Conservation (phyloP, 2,888 invertebrate genomes). For the Cataglyphis albicans region DNA sequence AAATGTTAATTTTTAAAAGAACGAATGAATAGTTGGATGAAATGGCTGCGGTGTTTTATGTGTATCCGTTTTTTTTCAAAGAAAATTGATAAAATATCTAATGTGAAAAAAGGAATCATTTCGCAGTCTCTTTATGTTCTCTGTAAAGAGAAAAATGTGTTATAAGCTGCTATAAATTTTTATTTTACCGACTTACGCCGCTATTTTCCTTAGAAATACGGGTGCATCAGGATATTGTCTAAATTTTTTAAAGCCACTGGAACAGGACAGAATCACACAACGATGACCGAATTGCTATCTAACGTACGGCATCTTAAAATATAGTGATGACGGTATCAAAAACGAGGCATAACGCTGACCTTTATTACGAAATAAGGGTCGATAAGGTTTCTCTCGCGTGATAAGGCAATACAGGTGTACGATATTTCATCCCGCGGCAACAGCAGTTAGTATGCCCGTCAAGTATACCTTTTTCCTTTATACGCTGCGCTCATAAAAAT, state of each 20-base stretch:
- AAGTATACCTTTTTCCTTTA: slow-evolving; percentile 19
- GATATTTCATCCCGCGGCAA: slow-evolving; percentile 22
- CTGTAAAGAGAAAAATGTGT: slow-evolving; percentile 3
- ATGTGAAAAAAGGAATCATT: background rate
- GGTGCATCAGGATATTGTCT: background rate
- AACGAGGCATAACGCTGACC: slow-evolving; percentile 39
- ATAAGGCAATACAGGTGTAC: slow-evolving; percentile 11
- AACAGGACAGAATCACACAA: background rate
- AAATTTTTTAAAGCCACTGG: slow-evolving; percentile 18
- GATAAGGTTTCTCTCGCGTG: slow-evolving; percentile 5
- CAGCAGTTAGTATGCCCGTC: slow-evolving; percentile 31
- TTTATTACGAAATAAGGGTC: slow-evolving; percentile 47
- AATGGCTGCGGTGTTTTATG: background rate
- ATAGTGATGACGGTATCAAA: slow-evolving; percentile 16
- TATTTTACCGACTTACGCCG: background rate
- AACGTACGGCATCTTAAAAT: slow-evolving; percentile 26
- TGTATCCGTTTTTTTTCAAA: background rate
- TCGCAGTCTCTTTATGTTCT: background rate
- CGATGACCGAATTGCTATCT: background rate
- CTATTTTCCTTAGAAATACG: background rate
- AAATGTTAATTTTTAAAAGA: background rate
- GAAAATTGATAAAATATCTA: background rate
- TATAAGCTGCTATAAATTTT: slow-evolving; percentile 8
- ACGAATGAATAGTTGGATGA: background rate
- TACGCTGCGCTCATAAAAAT: slow-evolving; percentile 30